Evolutionary conservation across 2,113 vertebrate genomes (phyloP).

Genomic region (Acanthisitta chloris): DNA sequence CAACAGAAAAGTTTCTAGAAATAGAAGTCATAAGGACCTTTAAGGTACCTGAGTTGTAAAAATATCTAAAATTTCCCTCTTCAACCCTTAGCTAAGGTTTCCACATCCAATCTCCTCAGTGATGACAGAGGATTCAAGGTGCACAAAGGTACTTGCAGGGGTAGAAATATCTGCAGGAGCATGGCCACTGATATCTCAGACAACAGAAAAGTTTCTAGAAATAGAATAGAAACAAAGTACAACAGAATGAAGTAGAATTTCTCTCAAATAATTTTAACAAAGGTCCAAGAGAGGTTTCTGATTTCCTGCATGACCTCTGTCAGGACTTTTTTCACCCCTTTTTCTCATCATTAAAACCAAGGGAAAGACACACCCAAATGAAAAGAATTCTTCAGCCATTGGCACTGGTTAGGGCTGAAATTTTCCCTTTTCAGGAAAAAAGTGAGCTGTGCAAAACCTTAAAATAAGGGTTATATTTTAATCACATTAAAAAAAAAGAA

Average conservation of each 20-base stretch:
- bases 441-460: neutral
- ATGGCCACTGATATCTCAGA: neutral
- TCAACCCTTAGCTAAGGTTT: neutral
- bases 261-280: neutral
- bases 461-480: constrained; percentile 3
- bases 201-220: neutral
- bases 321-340: neutral
- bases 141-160: neutral
- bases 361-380: neutral
- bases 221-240: neutral
- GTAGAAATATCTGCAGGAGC: neutral
- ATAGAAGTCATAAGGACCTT: neutral
- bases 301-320: neutral
- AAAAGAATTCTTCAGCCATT: neutral
- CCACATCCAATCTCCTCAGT: neutral
- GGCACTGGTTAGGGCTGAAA: neutral
- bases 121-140: neutral
- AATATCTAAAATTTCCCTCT: neutral
- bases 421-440: constrained; percentile 7
- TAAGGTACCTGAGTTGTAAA: neutral
- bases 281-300: neutral
- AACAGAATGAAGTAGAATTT: neutral
- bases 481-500: neutral
- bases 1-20: neutral
- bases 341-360: neutral